phyloP scores from a whole-genome alignment of 2,888 invertebrate genomes.

The Drosophila prolongata region DNA sequence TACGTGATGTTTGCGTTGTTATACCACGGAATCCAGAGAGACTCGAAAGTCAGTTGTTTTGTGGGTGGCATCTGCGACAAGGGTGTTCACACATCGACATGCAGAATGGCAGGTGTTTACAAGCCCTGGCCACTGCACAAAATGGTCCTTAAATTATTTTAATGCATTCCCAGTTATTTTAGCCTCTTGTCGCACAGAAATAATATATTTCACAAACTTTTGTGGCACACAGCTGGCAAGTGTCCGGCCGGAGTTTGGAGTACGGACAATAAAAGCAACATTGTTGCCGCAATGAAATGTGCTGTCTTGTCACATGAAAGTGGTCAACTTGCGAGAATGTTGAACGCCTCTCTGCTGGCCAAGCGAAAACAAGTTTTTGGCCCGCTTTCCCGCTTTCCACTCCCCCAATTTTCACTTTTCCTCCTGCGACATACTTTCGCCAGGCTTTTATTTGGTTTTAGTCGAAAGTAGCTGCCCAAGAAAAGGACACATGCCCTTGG shows the following conservation, averaged over 20 bases:
- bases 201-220: slow-evolving; percentile 50
- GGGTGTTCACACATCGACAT: not conserved
- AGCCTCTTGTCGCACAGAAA: slow-evolving; percentile 40
- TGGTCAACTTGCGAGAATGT: slow-evolving; percentile 63
- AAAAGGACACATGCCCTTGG: slow-evolving; percentile 74
- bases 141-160: slow-evolving; percentile 41
- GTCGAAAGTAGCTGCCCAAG: slow-evolving; percentile 58
- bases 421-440: slow-evolving; percentile 31
- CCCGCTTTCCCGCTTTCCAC: slow-evolving; percentile 4
- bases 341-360: slow-evolving; percentile 56
- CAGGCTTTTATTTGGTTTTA: slow-evolving; percentile 49
- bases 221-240: slow-evolving; percentile 50
- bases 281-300: slow-evolving; percentile 67
- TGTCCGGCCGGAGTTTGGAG: slow-evolving; percentile 34
- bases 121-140: slow-evolving; percentile 33
- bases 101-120: slow-evolving; percentile 19
- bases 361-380: slow-evolving; percentile 59
- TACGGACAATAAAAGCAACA: slow-evolving; percentile 64
- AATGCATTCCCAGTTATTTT: slow-evolving; percentile 64
- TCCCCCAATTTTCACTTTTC: slow-evolving; percentile 8
- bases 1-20: slow-evolving; percentile 47
- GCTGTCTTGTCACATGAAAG: slow-evolving; percentile 60
- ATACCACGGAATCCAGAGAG: slow-evolving; percentile 17
- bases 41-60: slow-evolving; percentile 9
- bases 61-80: not conserved